Base-by-base conservation (phyloP, 2,113 vertebrate species). In the Malurus alboscapulatus region DNA sequence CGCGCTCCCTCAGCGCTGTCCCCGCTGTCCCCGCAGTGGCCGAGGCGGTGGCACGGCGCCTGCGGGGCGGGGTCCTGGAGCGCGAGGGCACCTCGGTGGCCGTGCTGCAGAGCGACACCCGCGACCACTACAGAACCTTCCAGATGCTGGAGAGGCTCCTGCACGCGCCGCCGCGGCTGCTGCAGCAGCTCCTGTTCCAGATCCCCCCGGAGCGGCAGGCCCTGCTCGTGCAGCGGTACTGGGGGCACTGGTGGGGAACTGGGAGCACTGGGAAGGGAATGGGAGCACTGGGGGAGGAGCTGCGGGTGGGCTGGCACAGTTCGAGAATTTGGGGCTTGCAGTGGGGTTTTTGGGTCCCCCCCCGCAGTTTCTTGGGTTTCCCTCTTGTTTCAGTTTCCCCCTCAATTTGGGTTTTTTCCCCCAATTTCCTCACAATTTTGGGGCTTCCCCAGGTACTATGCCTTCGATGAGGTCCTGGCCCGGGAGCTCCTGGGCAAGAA, bases 301-400 rank as follows among this genome's bases (percentile, higher is more conserved):
- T 8, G 17, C 4, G 13, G 25, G 5, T 18, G 9, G 3, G 16
- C 24, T 0, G 66, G 13, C 1, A 1, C 47, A 22, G n/a, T 29
- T 36, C 10, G 8, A 24, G 12, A 26, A 8, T 18, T 36, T 36
- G 45, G 47, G n/a, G 45, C 24, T 27, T 6, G 13, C 25, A 18
- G 17, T 1, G 6, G 59, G 18, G 9, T 20, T 50, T 68, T 68
- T 27, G 34, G 26, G 45, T 16, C 15, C 34, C 66, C 18, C 26
- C 4, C 7, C 34, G 34, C 34, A 34, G 34, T 34, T 34, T 34
- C 34, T 34, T 34, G 34, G 34, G 34, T 34, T 34, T 34, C 34
- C 34, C 34, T 34, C 34, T 34, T 34, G 34, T 67, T 66, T 27
- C 12, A 12, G 16, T 24, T 45, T 8, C 14, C 12, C 14, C 27